Conservation (phyloP, 2,888 invertebrate species). For the Campoplex nolae region DNA sequence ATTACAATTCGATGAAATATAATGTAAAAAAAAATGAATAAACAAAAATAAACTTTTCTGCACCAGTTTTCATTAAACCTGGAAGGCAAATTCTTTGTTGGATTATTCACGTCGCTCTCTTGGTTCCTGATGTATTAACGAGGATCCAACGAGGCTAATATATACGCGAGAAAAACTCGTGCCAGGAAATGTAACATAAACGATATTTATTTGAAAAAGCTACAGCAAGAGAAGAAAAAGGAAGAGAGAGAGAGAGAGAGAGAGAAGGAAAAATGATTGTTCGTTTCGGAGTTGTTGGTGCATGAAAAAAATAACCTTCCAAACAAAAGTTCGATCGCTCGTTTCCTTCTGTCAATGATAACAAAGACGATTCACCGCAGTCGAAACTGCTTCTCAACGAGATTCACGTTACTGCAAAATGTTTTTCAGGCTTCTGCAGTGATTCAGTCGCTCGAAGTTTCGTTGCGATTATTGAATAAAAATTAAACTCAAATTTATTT, state of each 20-base stretch:
- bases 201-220: slow-evolving; percentile 34
- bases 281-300: slow-evolving; percentile 52
- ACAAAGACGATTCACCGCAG: slow-evolving; percentile 10
- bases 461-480: neutral
- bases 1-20: neutral
- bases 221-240: neutral
- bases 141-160: slow-evolving; percentile 1
- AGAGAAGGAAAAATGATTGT: slow-evolving; percentile 13
- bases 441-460: neutral
- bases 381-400: neutral
- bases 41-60: neutral
- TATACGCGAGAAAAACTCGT: slow-evolving; percentile 10
- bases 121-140: neutral
- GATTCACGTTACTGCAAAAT: slow-evolving; percentile 5
- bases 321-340: slow-evolving; percentile 38
- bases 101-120: slow-evolving; percentile 45
- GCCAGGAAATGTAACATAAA: slow-evolving; percentile 16
- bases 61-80: neutral
- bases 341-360: slow-evolving; percentile 43
- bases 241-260: neutral
- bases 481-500: too few species aligned
- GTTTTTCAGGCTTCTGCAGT: neutral
- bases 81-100: slow-evolving; percentile 44
- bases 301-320: slow-evolving; percentile 50
- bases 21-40: neutral